phyloP scores from a whole-genome alignment of 2,888 invertebrate genomes.

The Cryptops parisi region DNA sequence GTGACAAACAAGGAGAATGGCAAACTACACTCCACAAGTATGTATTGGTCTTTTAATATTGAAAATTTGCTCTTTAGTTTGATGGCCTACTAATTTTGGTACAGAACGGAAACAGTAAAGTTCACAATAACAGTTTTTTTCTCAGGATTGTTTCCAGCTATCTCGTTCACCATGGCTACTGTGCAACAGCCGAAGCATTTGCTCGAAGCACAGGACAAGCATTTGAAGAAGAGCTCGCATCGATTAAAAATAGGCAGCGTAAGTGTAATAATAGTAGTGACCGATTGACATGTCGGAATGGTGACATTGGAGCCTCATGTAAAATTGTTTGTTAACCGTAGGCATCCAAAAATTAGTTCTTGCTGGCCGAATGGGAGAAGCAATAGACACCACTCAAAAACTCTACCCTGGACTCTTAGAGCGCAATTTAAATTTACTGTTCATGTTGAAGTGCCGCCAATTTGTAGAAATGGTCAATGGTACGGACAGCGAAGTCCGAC shows the following conservation, averaged over 20 bases:
- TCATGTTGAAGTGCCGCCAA: slow-evolving; percentile 93
- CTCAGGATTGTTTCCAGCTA: slow-evolving; percentile 90
- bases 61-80: no score
- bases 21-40: slow-evolving; percentile 84
- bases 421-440: slow-evolving; percentile 74
- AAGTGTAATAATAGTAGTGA: slow-evolving; percentile 33
- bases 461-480: slow-evolving; percentile 95
- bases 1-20: slow-evolving; percentile 78
- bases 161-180: slow-evolving; percentile 95
- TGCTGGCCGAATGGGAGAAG: slow-evolving; percentile 87
- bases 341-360: slow-evolving; percentile 86
- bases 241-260: slow-evolving; percentile 95
- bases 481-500: slow-evolving; percentile 56
- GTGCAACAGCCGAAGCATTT: slow-evolving; percentile 87
- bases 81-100: no score
- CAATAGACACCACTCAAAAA: slow-evolving; percentile 74
- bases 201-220: slow-evolving; percentile 75
- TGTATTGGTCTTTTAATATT: no score
- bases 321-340: slow-evolving; percentile 35
- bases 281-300: no score
- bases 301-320: no score
- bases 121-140: slow-evolving; percentile 19
- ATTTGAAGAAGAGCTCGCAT: slow-evolving; percentile 80
- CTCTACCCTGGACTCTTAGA: slow-evolving; percentile 89
- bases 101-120: not conserved